Base-by-base conservation (phyloP, 2,797 vertebrate genomes). In the Rhabdomys pumilio region DNA sequence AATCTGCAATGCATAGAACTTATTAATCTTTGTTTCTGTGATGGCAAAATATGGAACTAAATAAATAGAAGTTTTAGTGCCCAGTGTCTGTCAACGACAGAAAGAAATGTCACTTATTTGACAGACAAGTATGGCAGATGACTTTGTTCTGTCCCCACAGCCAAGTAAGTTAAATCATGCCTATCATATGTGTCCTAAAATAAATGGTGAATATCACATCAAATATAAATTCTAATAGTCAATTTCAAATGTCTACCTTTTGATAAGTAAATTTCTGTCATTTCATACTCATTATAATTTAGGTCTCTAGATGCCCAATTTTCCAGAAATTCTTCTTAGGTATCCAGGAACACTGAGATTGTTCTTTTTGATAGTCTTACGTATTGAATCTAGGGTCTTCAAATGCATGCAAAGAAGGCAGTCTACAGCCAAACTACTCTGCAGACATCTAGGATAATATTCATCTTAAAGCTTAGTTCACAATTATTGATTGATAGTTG, bases 81-180 rank as follows among this genome's bases (percentile, higher is more conserved):
- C 76, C 91, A 29, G 79, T 89, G 50, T 20, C 63, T 94, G 1
- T 82, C 76, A 80, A 59, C 12, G 93, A 24, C 19, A 95, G 63
- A 96, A 96, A 89, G 72, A 29, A 69, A 76, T 53, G 80, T 67
- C 44, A 50, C 44, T 50, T 29, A 89, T 53, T 80, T 96, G 95
- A 81, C 87, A 96, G 96, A 95, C 5, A 88, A 72, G 47, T 88
- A 87, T 59, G 79, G 67, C 95, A 97, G 92, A 92, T 97, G 94
- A 79, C 85, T 98, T 93, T 95, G 67, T 97, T 96, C 53, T 94
- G 24, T 91, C 57, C 47, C 31, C 94, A 97, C 75, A 97, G 87
- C 95, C 97, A 77, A 92, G 69, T 89, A 95, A 96, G 29, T 65
- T 93, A 91, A 67, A 75, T 67, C 76, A 38, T 31, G 50, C 19